Evolutionary conservation across 2,888 invertebrate species (phyloP), one percentile per base, ranked within the genome.

Genomic region (Lomographa bimaculata): DNA sequence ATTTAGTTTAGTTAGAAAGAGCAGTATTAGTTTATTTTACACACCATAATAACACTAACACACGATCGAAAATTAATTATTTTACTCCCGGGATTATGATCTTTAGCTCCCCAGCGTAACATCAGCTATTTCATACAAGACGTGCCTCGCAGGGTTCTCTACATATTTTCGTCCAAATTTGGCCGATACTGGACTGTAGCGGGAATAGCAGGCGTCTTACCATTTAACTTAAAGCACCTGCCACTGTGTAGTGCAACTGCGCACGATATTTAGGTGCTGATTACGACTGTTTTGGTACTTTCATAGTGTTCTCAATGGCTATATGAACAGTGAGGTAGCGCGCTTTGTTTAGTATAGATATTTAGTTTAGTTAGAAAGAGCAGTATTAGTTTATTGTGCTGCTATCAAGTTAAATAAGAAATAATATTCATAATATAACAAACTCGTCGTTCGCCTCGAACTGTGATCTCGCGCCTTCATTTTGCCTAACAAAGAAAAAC

Each of bases 121-220:
- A 71, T 67, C 71, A 71, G 74, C 75, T 80, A 79, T 79, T 80
- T 80, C 71, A 75, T 80, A 76, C 71, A 72, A 74, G 74, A 74
- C 74, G 78, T 79, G 78, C 79, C 79, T 70, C 75, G 71, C 79
- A 79, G 80, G 75, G 80, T 74, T 82, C 79, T 74, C 71, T 74
- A 75, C 73, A 83, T 81, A 76, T 81, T 79, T 75, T n/a, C n/a
- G 71, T 60, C 65, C 60, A 66, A 69, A 69, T 62, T 62, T 57
- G 62, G 57, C 17, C 51, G 44, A 72, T 54, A 66, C 50, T 81
- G 60, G 59, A 72, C 81, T 71, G 51, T 83, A 78, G 49, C 42
- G 35, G n/a, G n/a, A n/a, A n/a, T n/a, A n/a, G n/a, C n/a, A 46
- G 29, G 30, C 32, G 71, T 19, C 27, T 53, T 79, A 85, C 66